Percentiles rank a stretch among this genome's conserved stretches.
Conservation (phyloP, 2,888 invertebrate genomes). For the Hirtodrosophila cameraria region DNA sequence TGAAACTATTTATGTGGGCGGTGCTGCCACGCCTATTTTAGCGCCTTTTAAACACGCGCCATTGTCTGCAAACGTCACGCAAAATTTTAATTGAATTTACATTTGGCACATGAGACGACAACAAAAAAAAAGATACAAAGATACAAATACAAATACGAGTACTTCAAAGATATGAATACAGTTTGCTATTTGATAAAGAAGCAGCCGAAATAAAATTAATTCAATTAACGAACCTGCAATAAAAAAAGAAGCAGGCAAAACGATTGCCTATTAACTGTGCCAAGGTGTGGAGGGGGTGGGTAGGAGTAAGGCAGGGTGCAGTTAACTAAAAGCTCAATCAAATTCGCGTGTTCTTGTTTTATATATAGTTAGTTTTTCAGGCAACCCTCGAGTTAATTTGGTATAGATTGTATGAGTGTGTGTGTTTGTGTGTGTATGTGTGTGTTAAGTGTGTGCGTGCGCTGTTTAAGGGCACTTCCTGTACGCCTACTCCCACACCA, state of each 20-base stretch:
- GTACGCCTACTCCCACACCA: conserved; percentile 12
- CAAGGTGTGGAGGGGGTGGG: not conserved
- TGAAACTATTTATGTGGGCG: conserved; percentile 51
- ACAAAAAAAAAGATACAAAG: conserved; percentile 11
- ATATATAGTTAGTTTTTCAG: conserved; percentile 18
- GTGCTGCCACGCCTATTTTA: conserved; percentile 13
- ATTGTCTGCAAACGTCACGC: conserved; percentile 59
- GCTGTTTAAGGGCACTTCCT: conserved; percentile 64
- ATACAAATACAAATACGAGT: conserved; percentile 7
- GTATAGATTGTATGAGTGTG: conserved; percentile 7
- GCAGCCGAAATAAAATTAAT: conserved; percentile 58
- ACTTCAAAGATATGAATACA: conserved; percentile 50
- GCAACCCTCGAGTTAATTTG: conserved; percentile 28
- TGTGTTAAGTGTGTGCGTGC: conserved; percentile 56
- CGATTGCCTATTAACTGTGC: conserved; percentile 45
- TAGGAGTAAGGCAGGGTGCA: not conserved
- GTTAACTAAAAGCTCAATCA: conserved; percentile 66
- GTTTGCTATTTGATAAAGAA: conserved; percentile 63
- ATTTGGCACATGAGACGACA: conserved; percentile 54
- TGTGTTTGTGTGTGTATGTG: conserved; percentile 9
- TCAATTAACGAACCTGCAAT: conserved; percentile 69
- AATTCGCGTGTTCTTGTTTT: conserved; percentile 57
- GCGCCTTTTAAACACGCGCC: conserved; percentile 33
- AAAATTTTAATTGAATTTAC: conserved; percentile 77
- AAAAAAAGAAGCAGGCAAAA: conserved; percentile 48